phyloP scores from a whole-genome alignment of 2,797 vertebrate genomes.

The Syngnathus rostellatus region DNA sequence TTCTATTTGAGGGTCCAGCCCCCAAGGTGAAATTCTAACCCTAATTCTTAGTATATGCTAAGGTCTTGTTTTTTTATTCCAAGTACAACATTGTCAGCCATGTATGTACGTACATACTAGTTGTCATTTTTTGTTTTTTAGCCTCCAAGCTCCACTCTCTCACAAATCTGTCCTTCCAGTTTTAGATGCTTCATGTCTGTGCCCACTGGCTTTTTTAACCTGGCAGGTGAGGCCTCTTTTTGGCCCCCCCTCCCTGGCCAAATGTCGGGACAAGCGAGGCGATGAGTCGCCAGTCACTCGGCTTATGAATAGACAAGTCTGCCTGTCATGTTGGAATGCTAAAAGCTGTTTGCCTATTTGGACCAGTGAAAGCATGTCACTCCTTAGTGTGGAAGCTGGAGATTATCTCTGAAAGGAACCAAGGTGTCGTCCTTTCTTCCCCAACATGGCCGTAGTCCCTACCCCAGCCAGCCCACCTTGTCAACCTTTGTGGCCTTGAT shows the following conservation, averaged over 20 bases:
- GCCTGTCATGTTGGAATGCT: constrained; percentile 57
- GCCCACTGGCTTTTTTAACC: constrained; percentile 47
- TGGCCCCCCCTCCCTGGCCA: constrained; percentile 6
- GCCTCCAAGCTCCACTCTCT: neutral
- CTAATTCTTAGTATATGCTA: no score
- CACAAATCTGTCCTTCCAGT: neutral
- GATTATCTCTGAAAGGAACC: constrained; percentile 47
- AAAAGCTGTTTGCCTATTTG: constrained; percentile 58
- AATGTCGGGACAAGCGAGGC: constrained; percentile 39
- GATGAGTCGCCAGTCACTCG: constrained; percentile 31
- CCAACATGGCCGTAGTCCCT: constrained; percentile 12
- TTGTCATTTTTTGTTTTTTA: neutral
- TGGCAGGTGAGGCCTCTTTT: constrained; percentile 51
- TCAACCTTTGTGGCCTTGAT: constrained; percentile 57
- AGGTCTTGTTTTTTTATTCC: neutral
- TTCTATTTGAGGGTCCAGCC: no score
- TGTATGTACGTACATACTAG: neutral
- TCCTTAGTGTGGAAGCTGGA: constrained; percentile 30
- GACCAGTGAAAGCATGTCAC: constrained; percentile 56
- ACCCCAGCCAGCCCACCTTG: constrained; percentile 5
- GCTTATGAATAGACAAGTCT: constrained; percentile 43
- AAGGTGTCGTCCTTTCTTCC: constrained; percentile 35
- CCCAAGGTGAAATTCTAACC: no score
- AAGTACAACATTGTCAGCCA: neutral
- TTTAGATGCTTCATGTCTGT: constrained; percentile 28